phyloP scores from a whole-genome alignment of 2,113 vertebrate genomes.

The zebrafish (Danio rerio) region GRCz12tu NC_133178.1:13258501-13259000 shows the following conservation, averaged over 20 bases:
- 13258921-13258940: background rate
- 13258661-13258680: background rate
- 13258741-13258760: background rate
- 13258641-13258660: conserved; percentile 35
- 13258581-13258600: background rate
- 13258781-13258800: conserved; percentile 1
- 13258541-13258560: too few relatives aligned
- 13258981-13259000: too few relatives aligned
- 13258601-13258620: conserved; percentile 5
- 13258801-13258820: conserved; percentile 9
- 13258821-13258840: background rate
- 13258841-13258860: background rate
- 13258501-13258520: too few relatives aligned
- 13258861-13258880: background rate
- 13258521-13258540: too few relatives aligned
- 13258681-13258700: background rate
- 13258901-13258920: conserved; percentile 18
- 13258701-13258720: background rate
- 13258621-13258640: conserved; percentile 24
- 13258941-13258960: too few relatives aligned
- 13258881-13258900: conserved; percentile 4
- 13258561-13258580: too few relatives aligned
- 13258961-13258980: too few relatives aligned
- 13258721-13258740: background rate
- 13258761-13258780: background rate